A percentile compares a stretch with the other conserved stretches of the same genome.
Conservation (phyloP, 2,797 vertebrate genomes). For the Hydrophis major region DNA sequence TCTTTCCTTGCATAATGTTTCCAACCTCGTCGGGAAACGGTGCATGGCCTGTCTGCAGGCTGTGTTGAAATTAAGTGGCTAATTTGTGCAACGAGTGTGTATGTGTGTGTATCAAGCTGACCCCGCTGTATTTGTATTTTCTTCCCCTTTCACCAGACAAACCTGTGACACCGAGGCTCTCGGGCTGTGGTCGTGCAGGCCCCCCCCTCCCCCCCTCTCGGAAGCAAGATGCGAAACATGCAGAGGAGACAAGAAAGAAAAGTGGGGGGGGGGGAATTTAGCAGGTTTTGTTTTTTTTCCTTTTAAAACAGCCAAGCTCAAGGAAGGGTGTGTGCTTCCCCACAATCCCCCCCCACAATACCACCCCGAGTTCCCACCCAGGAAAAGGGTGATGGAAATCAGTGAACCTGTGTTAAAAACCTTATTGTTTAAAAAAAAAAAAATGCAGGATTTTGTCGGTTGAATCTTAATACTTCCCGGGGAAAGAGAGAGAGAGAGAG, state of each 20-base stretch:
- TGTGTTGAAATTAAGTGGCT: not conserved
- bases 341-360: not conserved
- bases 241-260: not conserved
- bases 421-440: constrained; percentile 52
- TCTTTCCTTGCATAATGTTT: not conserved
- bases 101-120: not conserved
- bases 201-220: no score
- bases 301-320: not conserved
- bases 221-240: not conserved
- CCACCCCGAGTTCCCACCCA: not conserved
- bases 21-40: not conserved
- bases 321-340: not conserved
- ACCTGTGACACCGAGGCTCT: not conserved
- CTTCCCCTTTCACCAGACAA: not conserved
- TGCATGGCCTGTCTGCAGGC: not conserved
- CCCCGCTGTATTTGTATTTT: no score
- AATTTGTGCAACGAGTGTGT: not conserved
- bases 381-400: not conserved
- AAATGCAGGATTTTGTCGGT: constrained; percentile 56
- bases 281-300: not conserved
- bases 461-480: not conserved
- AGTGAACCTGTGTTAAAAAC: constrained; percentile 61
- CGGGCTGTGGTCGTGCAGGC: no score
- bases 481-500: not conserved
- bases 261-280: no score